Conservation (phyloP, 2,113 vertebrate genomes). For the Lycaon pictus region DNA sequence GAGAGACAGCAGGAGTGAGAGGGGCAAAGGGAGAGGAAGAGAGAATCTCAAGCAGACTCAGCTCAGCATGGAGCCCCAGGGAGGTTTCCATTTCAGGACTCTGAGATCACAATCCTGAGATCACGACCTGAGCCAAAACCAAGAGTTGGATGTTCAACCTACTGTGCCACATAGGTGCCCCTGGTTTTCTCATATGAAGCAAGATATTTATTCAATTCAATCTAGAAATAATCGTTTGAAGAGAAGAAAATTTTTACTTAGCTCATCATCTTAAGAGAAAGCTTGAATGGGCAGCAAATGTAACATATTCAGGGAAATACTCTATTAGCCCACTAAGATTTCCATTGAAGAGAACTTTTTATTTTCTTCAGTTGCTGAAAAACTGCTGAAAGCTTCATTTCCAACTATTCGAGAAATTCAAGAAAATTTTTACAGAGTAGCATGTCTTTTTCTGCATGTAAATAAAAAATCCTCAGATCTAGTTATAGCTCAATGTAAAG, state of each 20-base stretch:
- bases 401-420: background rate
- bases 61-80: background rate
- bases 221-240: background rate
- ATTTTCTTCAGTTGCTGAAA: background rate
- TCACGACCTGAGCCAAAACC: background rate
- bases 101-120: background rate
- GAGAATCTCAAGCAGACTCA: background rate
- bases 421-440: background rate
- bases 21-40: background rate
- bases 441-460: background rate
- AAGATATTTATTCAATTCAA: background rate
- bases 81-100: background rate
- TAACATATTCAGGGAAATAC: background rate
- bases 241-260: background rate
- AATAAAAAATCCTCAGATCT: background rate
- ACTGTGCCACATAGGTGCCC: background rate
- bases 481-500: background rate
- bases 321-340: background rate
- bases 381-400: conserved; percentile 18
- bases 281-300: background rate
- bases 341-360: background rate
- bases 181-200: background rate
- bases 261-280: background rate
- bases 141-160: background rate
- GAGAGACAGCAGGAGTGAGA: background rate